Evolutionary conservation across 23 tunicate species (phyloP).

Genomic region (Trididemnum clinides): DNA sequence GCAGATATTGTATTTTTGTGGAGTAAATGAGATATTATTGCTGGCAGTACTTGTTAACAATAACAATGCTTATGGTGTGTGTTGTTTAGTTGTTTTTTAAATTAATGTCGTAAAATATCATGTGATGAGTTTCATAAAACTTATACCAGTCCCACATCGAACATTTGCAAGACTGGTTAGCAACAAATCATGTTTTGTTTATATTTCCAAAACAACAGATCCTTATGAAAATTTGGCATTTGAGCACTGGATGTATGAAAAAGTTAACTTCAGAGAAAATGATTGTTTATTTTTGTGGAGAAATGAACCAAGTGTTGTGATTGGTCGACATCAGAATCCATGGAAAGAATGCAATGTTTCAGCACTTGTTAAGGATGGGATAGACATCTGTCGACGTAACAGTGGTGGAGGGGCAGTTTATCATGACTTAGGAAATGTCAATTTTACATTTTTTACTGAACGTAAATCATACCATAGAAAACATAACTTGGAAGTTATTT

Average conservation of each 20-base stretch:
- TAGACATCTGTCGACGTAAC: constrained; percentile 55
- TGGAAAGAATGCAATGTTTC: constrained; percentile 79
- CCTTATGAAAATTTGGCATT: constrained; percentile 84
- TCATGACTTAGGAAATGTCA: constrained; percentile 85
- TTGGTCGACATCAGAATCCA: constrained; percentile 91
- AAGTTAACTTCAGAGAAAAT: constrained; percentile 44
- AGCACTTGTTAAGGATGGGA: background rate
- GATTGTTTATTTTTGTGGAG: constrained; percentile 79
- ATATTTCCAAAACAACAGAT: constrained; percentile 37
- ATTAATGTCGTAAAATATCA: too few species aligned
- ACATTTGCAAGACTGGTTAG: too few species aligned
- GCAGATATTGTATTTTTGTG: too few species aligned
- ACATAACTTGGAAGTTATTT: constrained; percentile 53
- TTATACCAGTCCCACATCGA: too few species aligned
- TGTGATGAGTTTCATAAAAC: too few species aligned
- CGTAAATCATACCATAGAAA: constrained; percentile 45
- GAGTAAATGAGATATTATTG: too few species aligned
- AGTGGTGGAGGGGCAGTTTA: constrained; percentile 98
- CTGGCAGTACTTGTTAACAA: too few species aligned
- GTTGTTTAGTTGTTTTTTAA: too few species aligned
- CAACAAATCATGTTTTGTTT: constrained; percentile 62
- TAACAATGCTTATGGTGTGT: too few species aligned
- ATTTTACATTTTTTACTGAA: constrained; percentile 77
- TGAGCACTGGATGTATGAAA: constrained; percentile 88
- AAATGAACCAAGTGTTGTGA: constrained; percentile 71